Conservation (phyloP, 2,113 vertebrate species). For the Trematomus loennbergii region DNA sequence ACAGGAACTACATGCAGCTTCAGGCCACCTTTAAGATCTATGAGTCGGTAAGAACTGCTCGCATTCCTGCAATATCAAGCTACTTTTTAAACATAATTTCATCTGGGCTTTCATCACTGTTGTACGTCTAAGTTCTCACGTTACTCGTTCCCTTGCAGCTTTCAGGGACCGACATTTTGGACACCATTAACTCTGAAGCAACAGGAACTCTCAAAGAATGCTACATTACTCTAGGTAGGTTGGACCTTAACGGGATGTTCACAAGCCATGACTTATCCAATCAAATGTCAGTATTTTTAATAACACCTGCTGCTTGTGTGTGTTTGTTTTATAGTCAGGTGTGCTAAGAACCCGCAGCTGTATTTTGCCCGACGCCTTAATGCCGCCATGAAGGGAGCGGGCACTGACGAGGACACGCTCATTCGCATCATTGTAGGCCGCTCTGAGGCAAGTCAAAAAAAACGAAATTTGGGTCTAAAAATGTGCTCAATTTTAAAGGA, state of each 20-base stretch:
- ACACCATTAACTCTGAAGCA: slow-evolving; percentile 82
- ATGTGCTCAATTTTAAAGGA: background rate
- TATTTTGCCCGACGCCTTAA: slow-evolving; percentile 93
- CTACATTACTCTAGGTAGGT: slow-evolving; percentile 83
- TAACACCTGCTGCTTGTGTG: slow-evolving; percentile 10
- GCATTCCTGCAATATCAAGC: too few species aligned
- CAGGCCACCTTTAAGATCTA: slow-evolving; percentile 86
- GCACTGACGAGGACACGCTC: slow-evolving; percentile 91
- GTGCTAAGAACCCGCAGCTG: slow-evolving; percentile 91
- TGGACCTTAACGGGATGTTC: background rate
- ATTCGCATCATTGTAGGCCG: slow-evolving; percentile 92
- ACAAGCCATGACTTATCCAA: background rate
- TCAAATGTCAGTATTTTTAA: background rate
- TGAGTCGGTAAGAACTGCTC: slow-evolving; percentile 73
- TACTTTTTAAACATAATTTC: too few species aligned
- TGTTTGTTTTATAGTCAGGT: slow-evolving; percentile 77
- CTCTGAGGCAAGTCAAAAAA: slow-evolving; percentile 86
- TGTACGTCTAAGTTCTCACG: background rate
- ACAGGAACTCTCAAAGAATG: slow-evolving; percentile 86
- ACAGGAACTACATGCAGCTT: slow-evolving; percentile 87
- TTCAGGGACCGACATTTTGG: slow-evolving; percentile 84
- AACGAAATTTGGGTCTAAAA: too few species aligned
- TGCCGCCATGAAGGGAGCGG: slow-evolving; percentile 90
- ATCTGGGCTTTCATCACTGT: too few species aligned
- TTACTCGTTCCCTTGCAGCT: slow-evolving; percentile 64